A percentile compares a stretch with the other conserved stretches of the same genome.
Conservation (phyloP, 1,140 invertebrate genomes). For the Elymnias hypermnestra region DNA sequence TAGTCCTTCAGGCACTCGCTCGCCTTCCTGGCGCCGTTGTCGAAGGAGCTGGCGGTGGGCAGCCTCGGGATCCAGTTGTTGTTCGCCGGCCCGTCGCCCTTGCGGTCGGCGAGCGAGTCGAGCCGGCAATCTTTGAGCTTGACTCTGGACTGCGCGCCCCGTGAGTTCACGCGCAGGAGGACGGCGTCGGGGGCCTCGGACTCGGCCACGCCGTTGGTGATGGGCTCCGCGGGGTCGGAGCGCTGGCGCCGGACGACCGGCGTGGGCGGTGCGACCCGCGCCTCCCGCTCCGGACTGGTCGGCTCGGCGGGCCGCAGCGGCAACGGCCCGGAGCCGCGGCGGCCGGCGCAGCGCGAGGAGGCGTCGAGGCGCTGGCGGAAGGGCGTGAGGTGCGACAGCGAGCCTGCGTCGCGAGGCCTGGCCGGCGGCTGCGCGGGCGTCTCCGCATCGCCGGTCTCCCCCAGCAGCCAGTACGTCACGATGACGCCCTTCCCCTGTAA, state of each 20-base stretch:
- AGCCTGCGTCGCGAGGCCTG: slow-evolving; percentile 62
- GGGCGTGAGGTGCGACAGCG: slow-evolving; percentile 49
- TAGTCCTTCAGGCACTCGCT: slow-evolving; percentile 63
- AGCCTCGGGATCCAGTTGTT: slow-evolving; percentile 71
- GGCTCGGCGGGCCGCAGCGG: slow-evolving; percentile 39
- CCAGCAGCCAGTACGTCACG: too few species aligned
- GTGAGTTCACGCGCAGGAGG: slow-evolving; percentile 56
- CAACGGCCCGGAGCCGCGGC: slow-evolving; percentile 63
- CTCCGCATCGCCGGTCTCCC: too few species aligned
- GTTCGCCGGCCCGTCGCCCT: slow-evolving; percentile 63
- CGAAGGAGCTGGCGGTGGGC: slow-evolving; percentile 63
- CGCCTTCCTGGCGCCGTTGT: slow-evolving; percentile 50
- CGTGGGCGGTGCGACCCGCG: slow-evolving; percentile 50
- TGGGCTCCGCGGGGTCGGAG: slow-evolving; percentile 54
- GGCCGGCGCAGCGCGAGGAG: slow-evolving; percentile 79
- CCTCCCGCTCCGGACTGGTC: slow-evolving; percentile 54
- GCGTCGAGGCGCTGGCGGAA: slow-evolving; percentile 80
- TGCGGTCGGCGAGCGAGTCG: slow-evolving; percentile 54
- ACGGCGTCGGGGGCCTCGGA: slow-evolving; percentile 52
- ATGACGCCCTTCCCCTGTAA: too few species aligned
- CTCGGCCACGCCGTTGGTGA: slow-evolving; percentile 54
- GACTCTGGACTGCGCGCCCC: slow-evolving; percentile 53
- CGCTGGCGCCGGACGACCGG: slow-evolving; percentile 57
- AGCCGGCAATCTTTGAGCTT: slow-evolving; percentile 59
- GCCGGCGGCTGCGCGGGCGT: too few species aligned